These are phyloP conservation scores for Melanostoma mellinum DNA, from an alignment of 2,888 invertebrate genomes.

Conservation along the genomic window DNA sequence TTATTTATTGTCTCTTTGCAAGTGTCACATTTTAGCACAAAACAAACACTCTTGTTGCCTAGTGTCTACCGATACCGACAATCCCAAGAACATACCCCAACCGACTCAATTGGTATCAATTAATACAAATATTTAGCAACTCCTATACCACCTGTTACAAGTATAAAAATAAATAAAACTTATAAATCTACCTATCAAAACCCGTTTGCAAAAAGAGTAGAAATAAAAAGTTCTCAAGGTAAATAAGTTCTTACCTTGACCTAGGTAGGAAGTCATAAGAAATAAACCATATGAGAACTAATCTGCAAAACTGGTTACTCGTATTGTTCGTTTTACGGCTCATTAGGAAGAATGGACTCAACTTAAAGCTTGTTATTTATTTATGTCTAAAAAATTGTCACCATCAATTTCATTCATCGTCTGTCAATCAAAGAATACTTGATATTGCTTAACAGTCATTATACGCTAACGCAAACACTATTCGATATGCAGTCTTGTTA, in stretches of 20 bases:
- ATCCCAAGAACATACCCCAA: no score
- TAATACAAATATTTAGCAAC: no score
- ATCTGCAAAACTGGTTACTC: neutral
- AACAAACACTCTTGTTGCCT: no score
- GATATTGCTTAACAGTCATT: constrained; percentile 57
- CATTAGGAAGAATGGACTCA: neutral
- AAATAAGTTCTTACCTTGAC: constrained; percentile 15
- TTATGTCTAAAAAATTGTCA: constrained; percentile 4
- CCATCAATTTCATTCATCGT: constrained; percentile 33
- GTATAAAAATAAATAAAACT: no score
- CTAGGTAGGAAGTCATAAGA: constrained; percentile 13
- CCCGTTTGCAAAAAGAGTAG: neutral
- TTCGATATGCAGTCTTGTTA: constrained; percentile 21
- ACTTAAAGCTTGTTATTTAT: constrained; percentile 4
- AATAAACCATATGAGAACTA: neutral
- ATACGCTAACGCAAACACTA: constrained; percentile 41
- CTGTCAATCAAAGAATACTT: constrained; percentile 54
- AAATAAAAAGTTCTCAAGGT: neutral
- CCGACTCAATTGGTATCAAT: no score
- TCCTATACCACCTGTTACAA: no score
- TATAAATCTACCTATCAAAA: neutral
- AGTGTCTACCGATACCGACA: no score
- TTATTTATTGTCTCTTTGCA: no score
- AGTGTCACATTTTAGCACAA: no score
- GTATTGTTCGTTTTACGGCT: neutral